Base-by-base conservation (phyloP, 1,140 invertebrate genomes). In the Rhagoletis pomonella region DNA sequence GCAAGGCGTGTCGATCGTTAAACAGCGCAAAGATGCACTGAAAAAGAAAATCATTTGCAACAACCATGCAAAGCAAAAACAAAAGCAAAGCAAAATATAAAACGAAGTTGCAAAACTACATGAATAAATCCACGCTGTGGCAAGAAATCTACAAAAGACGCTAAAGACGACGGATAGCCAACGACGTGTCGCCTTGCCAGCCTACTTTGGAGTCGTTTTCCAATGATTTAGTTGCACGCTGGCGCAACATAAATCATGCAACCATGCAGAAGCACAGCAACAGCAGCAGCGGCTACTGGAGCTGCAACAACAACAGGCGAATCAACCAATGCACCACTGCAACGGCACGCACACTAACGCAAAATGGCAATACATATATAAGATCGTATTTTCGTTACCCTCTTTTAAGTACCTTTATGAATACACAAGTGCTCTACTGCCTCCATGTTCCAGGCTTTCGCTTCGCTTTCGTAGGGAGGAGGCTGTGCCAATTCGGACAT, bases 221-320 rank as follows among this genome's bases (percentile, higher is more conserved):
- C 58, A 60, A 64, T 85, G 84, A 85, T 85, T 85, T 85, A 85
- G 84, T 60, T 60, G 39, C 84, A 85, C 50, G 84, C 84, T 62
- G 84, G 84, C 84, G 84, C 50, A 60, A 44, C 17, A 64, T 85
- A 85, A 85, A 85, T 85, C 84, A 85, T 85, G 50, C 84, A 85
- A 44, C 17, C 47, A 55, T 81, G 73, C 73, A 81, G 73, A 81
- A 55, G 47, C 47, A n/a, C 67, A 47, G 12, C 67, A 2, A 4
- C 44, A 29, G 10, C 44, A 10, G 14, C 17, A n/a, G 60, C 14
- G 50, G 50, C 50, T 4, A 55, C 50, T n/a, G n/a, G 50, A 55
- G 60, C 14, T 12, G 39, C 39, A 47, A n/a, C n/a, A n/a, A n/a
- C n/a, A n/a, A n/a, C n/a, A n/a, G n/a, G n/a, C n/a, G n/a, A n/a